Percentiles rank a stretch among this genome's conserved stretches.
Conservation (phyloP, 2,888 invertebrate genomes). For the Clivina fossor region DNA sequence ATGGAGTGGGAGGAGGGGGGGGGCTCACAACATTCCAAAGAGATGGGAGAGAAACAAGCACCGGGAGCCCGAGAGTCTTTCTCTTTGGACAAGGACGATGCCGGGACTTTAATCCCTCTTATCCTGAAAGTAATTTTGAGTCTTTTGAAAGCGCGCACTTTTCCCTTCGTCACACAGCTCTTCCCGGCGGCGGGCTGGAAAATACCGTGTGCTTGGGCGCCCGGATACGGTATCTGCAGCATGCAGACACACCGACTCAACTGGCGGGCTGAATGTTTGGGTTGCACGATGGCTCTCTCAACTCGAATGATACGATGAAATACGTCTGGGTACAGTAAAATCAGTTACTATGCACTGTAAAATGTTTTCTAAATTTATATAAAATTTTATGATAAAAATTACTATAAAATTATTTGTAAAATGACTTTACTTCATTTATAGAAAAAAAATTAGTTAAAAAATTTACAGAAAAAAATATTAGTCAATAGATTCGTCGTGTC, state of each 20-base stretch:
- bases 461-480: too few relatives aligned
- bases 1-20: slow-evolving; percentile 18
- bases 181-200: background rate
- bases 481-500: too few relatives aligned
- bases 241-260: background rate
- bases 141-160: slow-evolving; percentile 57
- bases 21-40: background rate
- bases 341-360: too few relatives aligned
- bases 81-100: too few relatives aligned
- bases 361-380: too few relatives aligned
- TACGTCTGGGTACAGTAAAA: too few relatives aligned
- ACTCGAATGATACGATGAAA: too few relatives aligned
- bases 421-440: too few relatives aligned
- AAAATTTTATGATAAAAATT: too few relatives aligned
- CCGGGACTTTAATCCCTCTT: slow-evolving; percentile 66
- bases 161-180: slow-evolving; percentile 47
- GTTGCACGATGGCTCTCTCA: slow-evolving; percentile 23
- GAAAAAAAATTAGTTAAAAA: too few relatives aligned
- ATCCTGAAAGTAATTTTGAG: slow-evolving; percentile 66
- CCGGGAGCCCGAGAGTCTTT: slow-evolving; percentile 52
- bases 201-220: background rate
- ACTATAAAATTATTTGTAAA: too few relatives aligned
- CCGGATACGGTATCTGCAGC: background rate
- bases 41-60: slow-evolving; percentile 40
- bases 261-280: slow-evolving; percentile 18